These are phyloP conservation scores for Recurvirostra avosetta DNA, from an alignment of 2,113 vertebrate genomes.

Conservation along the genomic window DNA sequence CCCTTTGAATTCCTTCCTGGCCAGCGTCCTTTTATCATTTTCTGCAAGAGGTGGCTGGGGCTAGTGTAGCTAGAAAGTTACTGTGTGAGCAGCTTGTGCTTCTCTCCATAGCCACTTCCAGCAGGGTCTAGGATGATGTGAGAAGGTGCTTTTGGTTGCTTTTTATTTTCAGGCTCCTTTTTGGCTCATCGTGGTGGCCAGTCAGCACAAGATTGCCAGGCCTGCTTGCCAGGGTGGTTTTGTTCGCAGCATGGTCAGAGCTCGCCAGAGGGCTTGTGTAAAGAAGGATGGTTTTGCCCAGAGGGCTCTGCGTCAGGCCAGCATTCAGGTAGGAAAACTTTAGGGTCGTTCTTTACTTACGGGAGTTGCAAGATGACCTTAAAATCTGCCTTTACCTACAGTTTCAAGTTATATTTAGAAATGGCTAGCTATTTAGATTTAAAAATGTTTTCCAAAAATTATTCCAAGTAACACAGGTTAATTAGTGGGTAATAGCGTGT, in stretches of 20 bases:
- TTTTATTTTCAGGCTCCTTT: constrained; percentile 77
- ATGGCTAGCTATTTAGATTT: neutral
- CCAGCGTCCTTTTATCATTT: neutral
- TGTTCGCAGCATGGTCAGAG: constrained; percentile 81
- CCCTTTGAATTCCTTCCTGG: neutral
- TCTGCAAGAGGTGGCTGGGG: neutral
- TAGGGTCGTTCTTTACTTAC: neutral
- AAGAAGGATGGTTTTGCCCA: constrained; percentile 87
- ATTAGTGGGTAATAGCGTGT: neutral
- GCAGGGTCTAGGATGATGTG: no score
- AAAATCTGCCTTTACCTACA: neutral
- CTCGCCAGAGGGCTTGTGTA: constrained; percentile 74
- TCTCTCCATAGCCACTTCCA: neutral
- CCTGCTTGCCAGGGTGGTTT: constrained; percentile 81
- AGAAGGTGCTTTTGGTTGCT: neutral
- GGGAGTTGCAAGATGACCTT: neutral
- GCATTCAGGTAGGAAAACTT: constrained; percentile 72
- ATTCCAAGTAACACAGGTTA: no score
- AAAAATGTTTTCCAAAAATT: neutral
- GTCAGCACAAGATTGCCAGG: constrained; percentile 75
- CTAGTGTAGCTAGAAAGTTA: neutral
- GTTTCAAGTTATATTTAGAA: neutral
- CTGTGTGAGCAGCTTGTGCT: neutral
- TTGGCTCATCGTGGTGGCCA: constrained; percentile 67
- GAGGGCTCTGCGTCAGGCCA: constrained; percentile 75